Evolutionary conservation across 2,888 invertebrate species (phyloP).

Genomic region (Chymomyza fuscimana): DNA sequence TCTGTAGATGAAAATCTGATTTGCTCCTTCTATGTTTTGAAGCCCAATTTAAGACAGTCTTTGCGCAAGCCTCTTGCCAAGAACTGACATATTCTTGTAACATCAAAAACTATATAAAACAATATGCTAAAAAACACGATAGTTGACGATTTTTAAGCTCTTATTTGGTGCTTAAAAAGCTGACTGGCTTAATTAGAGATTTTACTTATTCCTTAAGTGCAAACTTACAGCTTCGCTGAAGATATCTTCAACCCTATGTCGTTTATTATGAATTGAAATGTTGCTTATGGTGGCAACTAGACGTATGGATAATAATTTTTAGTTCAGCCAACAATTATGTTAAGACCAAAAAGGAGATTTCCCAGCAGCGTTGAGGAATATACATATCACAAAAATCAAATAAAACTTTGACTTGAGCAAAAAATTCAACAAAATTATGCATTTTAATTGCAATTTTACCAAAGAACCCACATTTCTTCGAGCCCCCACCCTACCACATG

Average conservation of each 20-base stretch:
- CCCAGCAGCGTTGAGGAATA: not conserved
- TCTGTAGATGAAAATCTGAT: conserved; percentile 96
- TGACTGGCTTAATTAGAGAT: no score
- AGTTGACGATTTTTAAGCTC: no score
- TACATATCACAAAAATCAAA: not conserved
- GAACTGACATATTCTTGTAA: no score
- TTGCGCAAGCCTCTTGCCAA: not conserved
- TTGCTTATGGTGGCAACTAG: no score
- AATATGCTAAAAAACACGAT: no score
- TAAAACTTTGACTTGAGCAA: not conserved
- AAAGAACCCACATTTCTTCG: not conserved
- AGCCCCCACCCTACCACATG: conserved; percentile 18
- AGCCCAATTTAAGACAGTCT: not conserved
- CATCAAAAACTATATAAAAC: no score
- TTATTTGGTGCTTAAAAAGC: no score
- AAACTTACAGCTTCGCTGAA: no score
- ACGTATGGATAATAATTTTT: not conserved
- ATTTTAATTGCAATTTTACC: conserved; percentile 48
- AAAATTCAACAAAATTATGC: not conserved
- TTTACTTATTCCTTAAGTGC: no score
- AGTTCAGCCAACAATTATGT: not conserved
- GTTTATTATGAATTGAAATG: no score
- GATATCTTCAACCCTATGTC: no score
- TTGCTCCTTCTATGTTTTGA: conserved; percentile 88
- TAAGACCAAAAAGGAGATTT: not conserved